Evolutionary conservation across 2,113 vertebrate genomes (phyloP), one percentile per base, ranked within the genome.

Genomic region (Nicator chloris): DNA sequence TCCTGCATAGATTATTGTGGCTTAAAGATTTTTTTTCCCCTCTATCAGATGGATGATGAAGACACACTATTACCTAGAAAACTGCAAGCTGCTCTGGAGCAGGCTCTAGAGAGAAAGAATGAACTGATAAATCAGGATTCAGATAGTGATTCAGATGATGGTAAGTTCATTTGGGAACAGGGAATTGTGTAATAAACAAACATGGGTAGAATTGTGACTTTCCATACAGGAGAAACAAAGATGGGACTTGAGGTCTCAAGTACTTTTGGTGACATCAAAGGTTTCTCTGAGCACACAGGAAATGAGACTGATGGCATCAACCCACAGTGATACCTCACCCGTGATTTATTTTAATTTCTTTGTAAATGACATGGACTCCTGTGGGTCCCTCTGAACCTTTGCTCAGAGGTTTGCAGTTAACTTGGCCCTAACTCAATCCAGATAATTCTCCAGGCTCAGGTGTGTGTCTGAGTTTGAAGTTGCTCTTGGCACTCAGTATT

Each of bases 121-220:
- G 99, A 99, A 96, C 98, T 99, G 97, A 99, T 99, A 97, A 98
- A 98, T 96, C 99, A 99, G 96, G 99, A 99, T 97, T 99, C 99
- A 44, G 99, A 99, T 94, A 99, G 99, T n/a, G 99, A 99, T 94
- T 99, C 99, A 9, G 99, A 99, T 63, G 99, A 99, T 89, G 99
- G 99, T 99, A 97, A 98, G 97, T 86, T 60, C 30, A 45, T 63
- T 56, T 92, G 86, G 82, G 72, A 96, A 86, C 6, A 44, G 56
- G 56, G 24, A 56, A 39, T 83, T 78, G 12, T 68, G 54, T 47
- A 40, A 88, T 54, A 50, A 88, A 40, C 31, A 59, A 56, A 51
- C 2, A 3, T 42, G 30, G 66, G 54, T 39, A 61, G 44, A 33
- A 57, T 12, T 59, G 40, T 86, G 66, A 80, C n/a, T 80, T 88